phyloP scores from a whole-genome alignment of 2,797 vertebrate genomes.

The Mus caroli region DNA sequence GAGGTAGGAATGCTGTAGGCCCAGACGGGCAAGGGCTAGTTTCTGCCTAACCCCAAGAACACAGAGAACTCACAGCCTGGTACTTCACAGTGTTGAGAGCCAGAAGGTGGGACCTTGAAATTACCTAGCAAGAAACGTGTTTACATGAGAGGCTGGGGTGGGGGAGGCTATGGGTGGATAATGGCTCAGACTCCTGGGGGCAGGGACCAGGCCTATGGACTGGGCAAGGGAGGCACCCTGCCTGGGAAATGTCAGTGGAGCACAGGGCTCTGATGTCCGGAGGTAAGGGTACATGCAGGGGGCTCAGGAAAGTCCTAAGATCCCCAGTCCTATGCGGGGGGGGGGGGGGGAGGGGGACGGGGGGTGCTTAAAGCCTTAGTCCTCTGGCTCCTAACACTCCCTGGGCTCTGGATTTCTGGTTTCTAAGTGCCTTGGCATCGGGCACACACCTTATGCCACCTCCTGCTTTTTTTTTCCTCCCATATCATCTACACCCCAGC shows the following conservation, averaged over 20 bases:
- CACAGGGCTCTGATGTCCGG: neutral
- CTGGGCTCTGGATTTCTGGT: neutral
- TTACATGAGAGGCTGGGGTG: neutral
- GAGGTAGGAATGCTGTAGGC: neutral
- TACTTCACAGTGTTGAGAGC: neutral
- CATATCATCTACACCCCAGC: neutral
- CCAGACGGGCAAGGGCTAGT: neutral
- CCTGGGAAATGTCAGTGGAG: neutral
- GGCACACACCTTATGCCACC: neutral
- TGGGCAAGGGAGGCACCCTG: neutral
- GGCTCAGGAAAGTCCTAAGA: neutral
- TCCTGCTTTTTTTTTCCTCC: neutral
- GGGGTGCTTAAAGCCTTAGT: neutral
- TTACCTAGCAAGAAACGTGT: neutral
- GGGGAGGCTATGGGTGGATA: neutral
- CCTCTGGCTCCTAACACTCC: neutral
- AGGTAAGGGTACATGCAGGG: neutral
- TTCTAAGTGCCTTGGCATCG: neutral
- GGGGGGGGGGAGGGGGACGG: too few relatives aligned
- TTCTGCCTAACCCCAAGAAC: neutral
- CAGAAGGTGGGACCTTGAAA: neutral
- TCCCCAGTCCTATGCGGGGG: neutral
- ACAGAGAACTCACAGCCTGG: neutral
- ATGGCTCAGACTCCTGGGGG: slow-evolving; percentile 54
- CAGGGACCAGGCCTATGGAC: too few relatives aligned